Percentiles rank a stretch among this genome's conserved stretches.
These are phyloP conservation scores for Charina bottae DNA, from an alignment of 2,113 vertebrate species.

Conservation along the genomic window DNA sequence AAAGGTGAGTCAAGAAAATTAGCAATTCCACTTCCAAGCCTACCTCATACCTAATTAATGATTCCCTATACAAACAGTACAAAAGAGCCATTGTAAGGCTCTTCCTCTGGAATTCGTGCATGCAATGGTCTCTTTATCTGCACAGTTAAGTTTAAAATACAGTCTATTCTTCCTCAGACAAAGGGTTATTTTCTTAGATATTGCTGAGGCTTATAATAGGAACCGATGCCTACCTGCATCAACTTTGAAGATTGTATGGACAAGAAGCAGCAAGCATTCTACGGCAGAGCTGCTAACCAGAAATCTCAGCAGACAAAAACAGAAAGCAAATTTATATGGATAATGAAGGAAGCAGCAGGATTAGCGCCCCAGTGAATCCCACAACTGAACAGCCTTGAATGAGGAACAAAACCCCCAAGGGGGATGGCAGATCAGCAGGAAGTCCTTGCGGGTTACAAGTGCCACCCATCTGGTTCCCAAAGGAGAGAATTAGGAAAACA, in stretches of 20 bases:
- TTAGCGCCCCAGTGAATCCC: background rate
- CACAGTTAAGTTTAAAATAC: conserved; percentile 55
- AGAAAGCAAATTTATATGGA: background rate
- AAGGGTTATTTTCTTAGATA: conserved; percentile 50
- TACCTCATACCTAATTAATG: conserved; percentile 63
- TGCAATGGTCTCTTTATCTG: conserved; percentile 62
- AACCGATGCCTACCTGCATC: background rate
- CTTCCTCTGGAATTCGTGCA: conserved; percentile 64
- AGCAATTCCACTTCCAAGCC: conserved; percentile 51
- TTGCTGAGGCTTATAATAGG: conserved; percentile 40
- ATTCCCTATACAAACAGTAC: conserved; percentile 67
- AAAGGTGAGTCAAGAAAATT: conserved; percentile 61
- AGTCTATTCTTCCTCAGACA: conserved; percentile 43
- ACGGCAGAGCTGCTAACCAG: background rate
- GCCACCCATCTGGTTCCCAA: background rate
- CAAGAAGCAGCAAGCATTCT: background rate
- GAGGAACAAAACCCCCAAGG: background rate
- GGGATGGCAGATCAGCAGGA: background rate
- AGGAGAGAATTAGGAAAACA: background rate
- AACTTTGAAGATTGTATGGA: background rate
- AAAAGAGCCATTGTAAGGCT: conserved; percentile 64
- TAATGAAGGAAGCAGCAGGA: background rate
- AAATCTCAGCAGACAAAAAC: background rate
- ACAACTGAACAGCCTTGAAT: background rate
- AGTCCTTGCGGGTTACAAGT: background rate